Conservation (phyloP, 2,113 vertebrate species). For the Calyptomena viridis region DNA sequence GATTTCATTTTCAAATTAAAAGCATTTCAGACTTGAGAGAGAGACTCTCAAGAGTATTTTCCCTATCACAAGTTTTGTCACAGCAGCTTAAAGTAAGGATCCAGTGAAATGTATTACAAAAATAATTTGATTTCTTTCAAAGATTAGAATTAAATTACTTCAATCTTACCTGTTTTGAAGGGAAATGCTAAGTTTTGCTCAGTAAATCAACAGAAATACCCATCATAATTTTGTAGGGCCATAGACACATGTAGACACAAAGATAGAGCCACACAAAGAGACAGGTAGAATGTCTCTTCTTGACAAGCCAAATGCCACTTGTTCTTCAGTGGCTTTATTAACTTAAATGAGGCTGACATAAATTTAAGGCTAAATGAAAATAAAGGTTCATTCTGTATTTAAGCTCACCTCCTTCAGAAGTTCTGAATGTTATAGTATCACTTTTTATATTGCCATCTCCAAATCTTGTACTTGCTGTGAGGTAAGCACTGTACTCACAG, state of each 20-base stretch:
- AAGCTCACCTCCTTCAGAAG: constrained; percentile 84
- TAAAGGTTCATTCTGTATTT: neutral
- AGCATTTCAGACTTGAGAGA: neutral
- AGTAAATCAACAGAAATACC: neutral
- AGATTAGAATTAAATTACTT: neutral
- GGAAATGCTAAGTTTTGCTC: neutral
- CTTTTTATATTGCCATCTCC: constrained; percentile 86
- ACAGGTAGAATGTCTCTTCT: neutral
- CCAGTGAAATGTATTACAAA: neutral
- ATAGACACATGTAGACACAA: neutral
- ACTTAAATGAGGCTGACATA: neutral
- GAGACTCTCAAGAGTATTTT: neutral
- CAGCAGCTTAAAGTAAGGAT: neutral
- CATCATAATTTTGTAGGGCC: neutral
- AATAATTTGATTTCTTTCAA: neutral
- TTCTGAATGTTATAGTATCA: constrained; percentile 81
- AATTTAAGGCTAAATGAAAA: neutral
- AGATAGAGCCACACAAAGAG: neutral
- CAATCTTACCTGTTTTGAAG: neutral
- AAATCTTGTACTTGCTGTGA: constrained; percentile 88
- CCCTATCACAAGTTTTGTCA: neutral
- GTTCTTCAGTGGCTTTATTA: neutral
- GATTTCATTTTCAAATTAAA: neutral
- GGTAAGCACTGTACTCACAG: constrained; percentile 81
- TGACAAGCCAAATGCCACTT: neutral